Conservation (phyloP, 64 coral and sea anemone genomes). For the Pachyseris speciosa region DNA sequence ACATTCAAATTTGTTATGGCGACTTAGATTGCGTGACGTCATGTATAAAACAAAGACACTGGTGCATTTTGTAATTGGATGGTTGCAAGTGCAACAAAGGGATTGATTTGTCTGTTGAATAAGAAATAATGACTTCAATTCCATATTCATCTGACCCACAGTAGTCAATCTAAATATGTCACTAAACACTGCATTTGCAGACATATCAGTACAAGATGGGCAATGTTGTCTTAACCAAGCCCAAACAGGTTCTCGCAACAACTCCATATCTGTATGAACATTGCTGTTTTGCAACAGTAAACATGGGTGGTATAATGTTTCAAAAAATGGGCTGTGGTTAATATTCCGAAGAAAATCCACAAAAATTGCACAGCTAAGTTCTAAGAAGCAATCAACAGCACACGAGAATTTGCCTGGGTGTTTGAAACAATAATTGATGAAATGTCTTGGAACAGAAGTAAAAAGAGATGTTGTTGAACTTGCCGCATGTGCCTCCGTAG, state of each 20-base stretch:
- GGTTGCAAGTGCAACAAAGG: not conserved
- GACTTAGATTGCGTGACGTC: not conserved
- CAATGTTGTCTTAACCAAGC: not conserved
- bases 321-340: conserved; percentile 31
- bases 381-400: conserved; percentile 60
- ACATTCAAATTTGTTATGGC: too few species aligned
- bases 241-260: conserved; percentile 50
- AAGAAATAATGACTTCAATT: not conserved
- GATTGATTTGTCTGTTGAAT: not conserved
- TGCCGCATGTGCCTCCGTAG: not conserved
- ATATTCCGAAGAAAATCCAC: not conserved
- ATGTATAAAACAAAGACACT: not conserved
- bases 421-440: conserved; percentile 44
- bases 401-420: conserved; percentile 47
- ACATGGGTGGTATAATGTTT: conserved; percentile 23
- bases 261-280: not conserved
- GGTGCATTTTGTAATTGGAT: not conserved
- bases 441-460: not conserved
- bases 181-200: not conserved
- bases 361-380: conserved; percentile 30
- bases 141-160: not conserved
- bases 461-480: too few species aligned
- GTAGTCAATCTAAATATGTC: conserved; percentile 6
- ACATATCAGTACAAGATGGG: not conserved
- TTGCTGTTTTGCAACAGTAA: not conserved